Conservation (phyloP, 2,113 vertebrate species). For the Artemisiospiza belli region DNA sequence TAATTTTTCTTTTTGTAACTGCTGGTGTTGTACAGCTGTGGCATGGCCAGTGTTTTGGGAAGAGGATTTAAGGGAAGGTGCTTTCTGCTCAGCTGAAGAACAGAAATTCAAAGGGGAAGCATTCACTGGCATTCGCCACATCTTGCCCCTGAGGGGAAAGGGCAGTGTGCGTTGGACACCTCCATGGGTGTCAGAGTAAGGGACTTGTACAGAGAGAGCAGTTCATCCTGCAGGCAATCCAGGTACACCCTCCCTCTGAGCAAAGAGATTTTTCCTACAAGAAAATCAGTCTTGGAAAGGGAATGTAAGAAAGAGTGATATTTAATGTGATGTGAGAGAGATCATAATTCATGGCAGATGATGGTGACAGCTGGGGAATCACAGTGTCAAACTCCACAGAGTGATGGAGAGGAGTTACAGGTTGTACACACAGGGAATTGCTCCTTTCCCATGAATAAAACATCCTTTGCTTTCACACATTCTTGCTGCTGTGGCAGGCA, state of each 20-base stretch:
- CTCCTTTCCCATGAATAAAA: background rate
- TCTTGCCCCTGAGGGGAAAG: background rate
- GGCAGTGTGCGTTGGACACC: background rate
- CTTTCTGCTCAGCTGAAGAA: background rate
- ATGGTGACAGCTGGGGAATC: background rate
- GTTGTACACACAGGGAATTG: background rate
- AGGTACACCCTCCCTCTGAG: fast-evolving
- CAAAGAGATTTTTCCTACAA: background rate
- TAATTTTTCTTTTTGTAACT: background rate
- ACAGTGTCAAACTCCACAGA: background rate
- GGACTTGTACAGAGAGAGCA: background rate
- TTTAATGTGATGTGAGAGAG: background rate
- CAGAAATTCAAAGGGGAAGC: background rate
- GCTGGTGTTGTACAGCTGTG: background rate
- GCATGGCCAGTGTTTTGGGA: background rate
- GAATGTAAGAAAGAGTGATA: background rate
- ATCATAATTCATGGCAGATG: background rate
- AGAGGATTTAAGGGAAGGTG: background rate
- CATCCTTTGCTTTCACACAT: background rate
- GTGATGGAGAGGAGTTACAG: background rate
- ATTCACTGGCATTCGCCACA: background rate
- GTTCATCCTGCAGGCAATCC: background rate
- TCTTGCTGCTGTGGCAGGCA: background rate
- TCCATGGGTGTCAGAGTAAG: fast-evolving
- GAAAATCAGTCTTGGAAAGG: background rate